Base-by-base conservation (phyloP, 2,113 vertebrate species). In the Rhea pennata region DNA sequence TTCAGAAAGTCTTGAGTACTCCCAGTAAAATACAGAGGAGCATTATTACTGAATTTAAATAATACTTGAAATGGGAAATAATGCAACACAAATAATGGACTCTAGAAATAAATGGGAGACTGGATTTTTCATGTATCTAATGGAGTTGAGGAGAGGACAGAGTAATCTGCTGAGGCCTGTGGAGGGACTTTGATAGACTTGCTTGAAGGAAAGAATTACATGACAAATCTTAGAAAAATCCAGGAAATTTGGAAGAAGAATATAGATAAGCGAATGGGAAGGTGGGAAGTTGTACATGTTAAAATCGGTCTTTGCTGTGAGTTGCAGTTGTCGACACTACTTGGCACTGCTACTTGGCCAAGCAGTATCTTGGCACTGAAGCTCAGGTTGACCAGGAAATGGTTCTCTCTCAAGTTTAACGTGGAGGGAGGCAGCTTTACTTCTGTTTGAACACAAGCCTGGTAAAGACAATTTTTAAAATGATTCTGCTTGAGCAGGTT, bases 381-480 rank as follows among this genome's bases (percentile, higher is more conserved):
- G 8, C 29, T 75, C 88, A 70, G 44, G 56, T 96, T 62, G 94
- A 96, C 95, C 95, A 95, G 96, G 92, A 97, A 96, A 92, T 83
- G 5, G n/a, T 36, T 96, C 95, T 76, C 74, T 90, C 48, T 54
- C 64, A 50, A 85, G 67, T 82, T 96, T 46, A 33, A 8, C 4
- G 31, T 42, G 4, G 29, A 81, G 90, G 58, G 64, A 96, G 77
- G 51, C 74, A 81, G 65, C 83, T 93, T 92, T 10, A 5, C 84
- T 74, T 92, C 70, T 46, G 83, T 96, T 95, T 83, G 88, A 91
- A 91, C 90, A 39, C 92, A 40, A 0, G n/a, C 80, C 84, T 91
- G 85, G 44, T 71, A 85, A 92, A 75, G 84, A 67, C 24, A 59
- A 21, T 84, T 56, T 27, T 76, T 84, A 71, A 56, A 88, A 65